Percentiles rank a stretch among this genome's conserved stretches.
Evolutionary conservation across 2,888 invertebrate genomes (phyloP).

Genomic region (Vanessa cardui): DNA sequence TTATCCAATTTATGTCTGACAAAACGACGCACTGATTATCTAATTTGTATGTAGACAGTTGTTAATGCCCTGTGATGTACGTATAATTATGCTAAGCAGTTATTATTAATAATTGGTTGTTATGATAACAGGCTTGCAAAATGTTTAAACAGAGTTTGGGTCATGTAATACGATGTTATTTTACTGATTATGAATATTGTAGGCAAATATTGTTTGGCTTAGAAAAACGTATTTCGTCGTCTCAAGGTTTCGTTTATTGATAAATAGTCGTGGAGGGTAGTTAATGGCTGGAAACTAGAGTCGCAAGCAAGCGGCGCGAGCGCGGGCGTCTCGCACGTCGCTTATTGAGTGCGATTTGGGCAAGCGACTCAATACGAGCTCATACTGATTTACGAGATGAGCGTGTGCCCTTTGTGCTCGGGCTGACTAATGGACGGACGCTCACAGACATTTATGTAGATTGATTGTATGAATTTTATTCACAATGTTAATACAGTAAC

Average conservation of each 20-base stretch:
- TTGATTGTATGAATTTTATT: conserved; percentile 84
- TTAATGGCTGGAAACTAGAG: conserved; percentile 74
- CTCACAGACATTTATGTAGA: conserved; percentile 83
- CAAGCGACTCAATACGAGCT: conserved; percentile 77
- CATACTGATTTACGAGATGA: conserved; percentile 82
- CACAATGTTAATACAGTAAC: conserved; percentile 83
- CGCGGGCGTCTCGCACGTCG: conserved; percentile 56
- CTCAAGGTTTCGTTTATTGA: conserved; percentile 39
- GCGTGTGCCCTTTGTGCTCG: conserved; percentile 82
- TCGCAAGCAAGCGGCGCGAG: conserved; percentile 44
- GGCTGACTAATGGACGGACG: conserved; percentile 82
- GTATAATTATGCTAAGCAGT: conserved; percentile 18
- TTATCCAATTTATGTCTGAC: conserved; percentile 63
- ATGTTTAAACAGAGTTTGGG: neutral
- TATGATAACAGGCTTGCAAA: neutral
- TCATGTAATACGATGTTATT: too few relatives aligned
- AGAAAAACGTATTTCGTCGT: neutral
- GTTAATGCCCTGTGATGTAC: conserved; percentile 23
- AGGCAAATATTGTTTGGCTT: too few relatives aligned
- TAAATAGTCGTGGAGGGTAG: conserved; percentile 67
- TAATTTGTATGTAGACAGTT: conserved; percentile 39
- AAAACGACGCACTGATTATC: conserved; percentile 49
- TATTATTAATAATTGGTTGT: conserved; percentile 36
- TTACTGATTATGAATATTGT: too few relatives aligned
- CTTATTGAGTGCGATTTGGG: conserved; percentile 79